Base-by-base conservation (phyloP, 2,888 invertebrate genomes). In the Cheilosia grossa region DNA sequence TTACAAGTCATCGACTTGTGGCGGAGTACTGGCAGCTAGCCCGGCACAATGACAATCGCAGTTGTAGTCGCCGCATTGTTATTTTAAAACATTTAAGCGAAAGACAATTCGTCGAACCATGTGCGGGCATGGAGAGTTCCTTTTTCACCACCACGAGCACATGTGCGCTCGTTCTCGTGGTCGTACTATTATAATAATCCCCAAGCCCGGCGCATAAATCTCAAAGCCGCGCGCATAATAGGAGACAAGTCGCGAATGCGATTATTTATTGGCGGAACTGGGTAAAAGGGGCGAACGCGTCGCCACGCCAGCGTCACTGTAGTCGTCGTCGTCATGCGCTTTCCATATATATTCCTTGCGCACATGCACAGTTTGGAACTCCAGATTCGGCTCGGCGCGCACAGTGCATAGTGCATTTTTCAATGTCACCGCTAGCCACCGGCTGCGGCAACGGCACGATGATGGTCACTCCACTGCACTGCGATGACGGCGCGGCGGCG, bases 231-330 rank as follows among this genome's bases (percentile, higher is more conserved):
- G 66, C 74, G 66, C 70, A 80, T 83, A 83, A 83, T 80, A 74
- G 74, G 69, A 80, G 74, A 80, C 83, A 83, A 83, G 80, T 83
- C 83, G 79, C 74, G 54, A 80, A 83, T 83, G 69, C 80, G 69
- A 79, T 83, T 83, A 83, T 83, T 83, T 83, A 83, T 83, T 80
- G 73, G 83, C 69, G 80, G 83, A 83, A 83, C 80, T 80, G 58
- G 58, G 80, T 73, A 83, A 69, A 83, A 80, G 74, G 54, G 70
- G 83, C 80, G 21, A 80, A 73, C 59, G 83, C 85, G 58, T 80
- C 70, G 78, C 59, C 69, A 47, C 73, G 64, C 51, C 74, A 56
- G 37, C 64, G 40, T 58, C 49, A 15, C 15, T 40, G 49, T 59
- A 64, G 70, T 77, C 74, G 51, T 64, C 70, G 70, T 77, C 74